phyloP scores from a whole-genome alignment of 2,113 vertebrate genomes.

The Dipodomys spectabilis region DNA sequence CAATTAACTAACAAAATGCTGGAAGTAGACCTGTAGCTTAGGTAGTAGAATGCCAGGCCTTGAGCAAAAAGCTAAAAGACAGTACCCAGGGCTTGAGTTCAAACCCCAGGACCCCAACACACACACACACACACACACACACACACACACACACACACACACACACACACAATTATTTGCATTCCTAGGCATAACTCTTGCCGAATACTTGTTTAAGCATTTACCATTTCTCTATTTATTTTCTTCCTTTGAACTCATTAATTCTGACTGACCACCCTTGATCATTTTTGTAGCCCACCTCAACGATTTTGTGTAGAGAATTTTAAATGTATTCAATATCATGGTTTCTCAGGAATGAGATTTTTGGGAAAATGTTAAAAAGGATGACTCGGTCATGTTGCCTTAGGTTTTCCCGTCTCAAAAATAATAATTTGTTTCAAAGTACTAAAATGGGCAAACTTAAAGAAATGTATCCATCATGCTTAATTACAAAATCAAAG shows the following conservation, averaged over 20 bases:
- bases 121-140: too few relatives aligned
- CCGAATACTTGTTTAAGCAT: background rate
- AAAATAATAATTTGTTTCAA: slow-evolving; percentile 17
- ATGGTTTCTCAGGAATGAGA: background rate
- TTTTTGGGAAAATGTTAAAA: slow-evolving; percentile 38
- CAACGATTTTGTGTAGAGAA: background rate
- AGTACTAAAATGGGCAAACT: slow-evolving; percentile 47
- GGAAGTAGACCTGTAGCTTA: too few relatives aligned
- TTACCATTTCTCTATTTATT: background rate
- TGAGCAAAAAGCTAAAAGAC: too few relatives aligned
- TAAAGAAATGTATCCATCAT: background rate
- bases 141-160: too few relatives aligned
- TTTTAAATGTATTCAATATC: background rate
- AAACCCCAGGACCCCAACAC: too few relatives aligned
- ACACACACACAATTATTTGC: background rate
- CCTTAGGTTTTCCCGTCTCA: slow-evolving; percentile 27
- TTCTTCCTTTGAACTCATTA: slow-evolving; percentile 33
- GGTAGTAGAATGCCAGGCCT: too few relatives aligned
- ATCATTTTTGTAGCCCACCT: background rate
- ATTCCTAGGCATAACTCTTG: background rate
- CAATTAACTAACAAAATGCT: too few relatives aligned
- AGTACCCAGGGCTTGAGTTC: too few relatives aligned
- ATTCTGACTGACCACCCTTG: background rate
- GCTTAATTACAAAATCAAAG: slow-evolving; percentile 61
- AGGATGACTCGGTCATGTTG: background rate